Conservation (phyloP, 2,113 vertebrate genomes). For the Chascanopsetta lugubris region DNA sequence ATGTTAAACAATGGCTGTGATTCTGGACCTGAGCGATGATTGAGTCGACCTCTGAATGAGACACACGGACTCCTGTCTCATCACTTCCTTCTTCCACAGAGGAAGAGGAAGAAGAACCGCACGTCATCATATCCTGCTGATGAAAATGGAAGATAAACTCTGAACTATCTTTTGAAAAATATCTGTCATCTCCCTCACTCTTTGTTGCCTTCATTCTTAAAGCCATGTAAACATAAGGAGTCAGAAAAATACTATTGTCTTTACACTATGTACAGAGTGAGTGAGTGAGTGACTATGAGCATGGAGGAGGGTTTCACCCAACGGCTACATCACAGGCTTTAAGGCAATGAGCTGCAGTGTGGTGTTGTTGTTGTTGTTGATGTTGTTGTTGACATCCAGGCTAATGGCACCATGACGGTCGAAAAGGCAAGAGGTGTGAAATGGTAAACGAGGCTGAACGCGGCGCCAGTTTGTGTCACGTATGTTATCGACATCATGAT, state of each 20-base stretch:
- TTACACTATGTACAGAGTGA: slow-evolving; percentile 64
- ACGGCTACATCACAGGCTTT: slow-evolving; percentile 58
- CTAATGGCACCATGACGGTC: slow-evolving; percentile 58
- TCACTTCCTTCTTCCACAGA: slow-evolving; percentile 34
- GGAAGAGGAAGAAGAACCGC: slow-evolving; percentile 51
- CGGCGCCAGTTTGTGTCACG: background rate
- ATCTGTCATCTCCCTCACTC: background rate
- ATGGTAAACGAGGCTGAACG: slow-evolving; percentile 1
- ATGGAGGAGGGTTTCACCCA: slow-evolving; percentile 44
- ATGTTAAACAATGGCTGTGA: too few species aligned
- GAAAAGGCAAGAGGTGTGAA: slow-evolving; percentile 67
- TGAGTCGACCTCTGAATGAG: too few species aligned
- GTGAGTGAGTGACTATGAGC: slow-evolving; percentile 25
- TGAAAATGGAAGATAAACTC: background rate
- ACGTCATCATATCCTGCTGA: slow-evolving; percentile 6
- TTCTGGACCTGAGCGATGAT: too few species aligned
- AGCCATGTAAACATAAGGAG: slow-evolving; percentile 56
- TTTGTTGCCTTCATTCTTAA: slow-evolving; percentile 23
- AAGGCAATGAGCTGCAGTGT: slow-evolving; percentile 60
- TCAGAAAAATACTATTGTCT: slow-evolving; percentile 68
- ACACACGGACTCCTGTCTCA: slow-evolving; percentile 34
- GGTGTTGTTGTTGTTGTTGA: too few species aligned
- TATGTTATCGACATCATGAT: background rate
- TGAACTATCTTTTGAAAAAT: slow-evolving; percentile 4
- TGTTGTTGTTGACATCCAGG: slow-evolving; percentile 37